Evolutionary conservation across 2,113 vertebrate genomes (phyloP), one percentile per base, ranked within the genome.

Genomic region (Sebastes fasciatus): DNA sequence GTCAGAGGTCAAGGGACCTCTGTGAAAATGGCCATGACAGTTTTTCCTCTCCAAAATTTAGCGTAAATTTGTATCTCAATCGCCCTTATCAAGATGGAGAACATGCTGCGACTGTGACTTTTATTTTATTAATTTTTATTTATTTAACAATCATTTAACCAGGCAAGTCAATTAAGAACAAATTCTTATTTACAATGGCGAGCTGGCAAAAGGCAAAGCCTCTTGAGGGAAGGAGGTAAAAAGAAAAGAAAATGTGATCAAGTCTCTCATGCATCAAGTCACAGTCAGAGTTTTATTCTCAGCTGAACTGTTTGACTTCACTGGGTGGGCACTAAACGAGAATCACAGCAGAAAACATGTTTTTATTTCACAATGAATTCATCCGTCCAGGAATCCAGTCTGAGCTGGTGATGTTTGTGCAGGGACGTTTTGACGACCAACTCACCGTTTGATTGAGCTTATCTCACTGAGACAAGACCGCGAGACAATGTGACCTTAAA

Each of bases 401-500:
- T 26, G n/a, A 81, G 23, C 43, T 3, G 63, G 4, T 78, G 78
- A 82, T 8, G 14, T n/a, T 23, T 49, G 26, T 52, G 19, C 40
- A 52, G 58, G 69, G 19, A 80, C 54, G 52, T 65, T 65, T 72
- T 67, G 69, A 86, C n/a, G 5, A 72, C 34, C 62, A 66, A 8
- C n/a, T 49, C 40, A 14, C 34, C 52, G 42, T 83, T 54, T 83
- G 42, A 68, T 42, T 11, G 21, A 52, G 58, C 42, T 68, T 77
- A 84, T 89, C 80, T 81, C 57, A n/a, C 23, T 26, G n/a, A 16
- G n/a, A 40, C 64, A 42, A 8, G 55, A 68, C 21, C 45, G 34
- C 67, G 71, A 67, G 42, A 60, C 84, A 64, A 21, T 9, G 63
- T 90, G 80, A 88, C 86, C 86, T 88, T 68, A 42, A 16, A 16